Conservation (phyloP, 2,113 vertebrate genomes). For the Otocyon megalotis region DNA sequence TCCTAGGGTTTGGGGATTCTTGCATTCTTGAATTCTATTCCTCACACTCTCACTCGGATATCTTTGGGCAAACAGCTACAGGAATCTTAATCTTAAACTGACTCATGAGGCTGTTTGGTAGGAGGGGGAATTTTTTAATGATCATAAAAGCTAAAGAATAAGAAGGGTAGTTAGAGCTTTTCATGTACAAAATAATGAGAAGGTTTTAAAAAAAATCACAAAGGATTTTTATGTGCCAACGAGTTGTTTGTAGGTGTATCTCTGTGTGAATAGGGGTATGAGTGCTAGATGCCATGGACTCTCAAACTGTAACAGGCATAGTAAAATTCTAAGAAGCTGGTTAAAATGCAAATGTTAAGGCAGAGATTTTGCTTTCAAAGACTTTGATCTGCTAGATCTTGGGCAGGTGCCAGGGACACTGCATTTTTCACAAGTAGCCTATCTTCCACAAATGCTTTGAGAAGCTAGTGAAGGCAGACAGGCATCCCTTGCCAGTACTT, state of each 20-base stretch:
- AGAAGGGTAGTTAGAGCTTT: neutral
- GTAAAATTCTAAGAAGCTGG: neutral
- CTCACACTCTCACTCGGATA: neutral
- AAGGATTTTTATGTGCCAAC: neutral
- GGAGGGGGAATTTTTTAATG: neutral
- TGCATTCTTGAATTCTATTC: neutral
- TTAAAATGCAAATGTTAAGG: neutral
- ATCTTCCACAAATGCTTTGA: neutral
- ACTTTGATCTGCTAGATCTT: neutral
- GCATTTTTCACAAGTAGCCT: neutral
- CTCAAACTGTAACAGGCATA: neutral
- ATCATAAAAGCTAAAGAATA: slow-evolving; percentile 1
- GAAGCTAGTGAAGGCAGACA: neutral
- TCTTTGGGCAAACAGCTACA: neutral
- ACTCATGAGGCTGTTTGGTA: neutral
- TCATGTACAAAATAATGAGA: neutral
- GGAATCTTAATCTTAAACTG: neutral
- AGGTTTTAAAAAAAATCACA: neutral
- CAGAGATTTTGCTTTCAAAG: neutral
- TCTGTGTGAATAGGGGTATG: neutral
- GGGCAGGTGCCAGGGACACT: neutral
- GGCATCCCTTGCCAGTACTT: neutral
- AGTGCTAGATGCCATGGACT: neutral
- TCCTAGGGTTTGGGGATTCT: neutral
- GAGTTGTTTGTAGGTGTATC: neutral